Evolutionary conservation across 2,888 invertebrate genomes (phyloP), one percentile per base, ranked within the genome.

Genomic region (Sipunculus nudus): DNA sequence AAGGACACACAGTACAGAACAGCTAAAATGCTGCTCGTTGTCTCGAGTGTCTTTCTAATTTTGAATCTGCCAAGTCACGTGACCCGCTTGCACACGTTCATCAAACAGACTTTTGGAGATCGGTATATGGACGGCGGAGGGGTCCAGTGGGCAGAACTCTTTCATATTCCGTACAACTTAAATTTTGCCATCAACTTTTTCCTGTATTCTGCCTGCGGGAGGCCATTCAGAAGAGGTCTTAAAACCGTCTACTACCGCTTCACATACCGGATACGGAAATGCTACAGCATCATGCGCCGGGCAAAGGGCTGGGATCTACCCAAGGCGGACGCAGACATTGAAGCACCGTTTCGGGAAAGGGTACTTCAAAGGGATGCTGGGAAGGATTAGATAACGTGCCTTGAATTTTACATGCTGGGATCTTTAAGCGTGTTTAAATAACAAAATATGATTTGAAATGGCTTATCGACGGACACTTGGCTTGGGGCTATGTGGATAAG

Each of bases 161-260:
- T 67, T 28, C 57, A 66, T 47, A 39, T 67, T 19, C 26, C 61
- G 3, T 63, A 67, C 41, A 59, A 61, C 25, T 43, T 67, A 19
- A 67, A 63, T 32, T 67, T 67, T 50, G 65, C 65, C 32, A 55
- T 67, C 40, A 67, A 67, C 41, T 67, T 67, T 52, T 67, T 67
- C 54, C 40, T 67, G 8, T 67, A 67, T 45, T 60, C 53, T 46
- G 60, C 58, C n/a, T 67, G 67, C 43, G 65, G 62, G n/a, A 39
- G 61, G 19, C 65, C 57, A 25, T 67, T 67, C 49, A 25, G 67
- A 23, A 45, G 26, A 13, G 67, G 62, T 8, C 50, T 67, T 13
- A 55, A 43, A 32, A 10, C 31, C 35, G 21, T 32, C 31, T 29
- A 19, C 52, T n/a, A n/a, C n/a, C n/a, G n/a, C n/a, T n/a, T n/a